Conservation (phyloP, 1,140 invertebrate species). For the Mactra quadrangularis region DNA sequence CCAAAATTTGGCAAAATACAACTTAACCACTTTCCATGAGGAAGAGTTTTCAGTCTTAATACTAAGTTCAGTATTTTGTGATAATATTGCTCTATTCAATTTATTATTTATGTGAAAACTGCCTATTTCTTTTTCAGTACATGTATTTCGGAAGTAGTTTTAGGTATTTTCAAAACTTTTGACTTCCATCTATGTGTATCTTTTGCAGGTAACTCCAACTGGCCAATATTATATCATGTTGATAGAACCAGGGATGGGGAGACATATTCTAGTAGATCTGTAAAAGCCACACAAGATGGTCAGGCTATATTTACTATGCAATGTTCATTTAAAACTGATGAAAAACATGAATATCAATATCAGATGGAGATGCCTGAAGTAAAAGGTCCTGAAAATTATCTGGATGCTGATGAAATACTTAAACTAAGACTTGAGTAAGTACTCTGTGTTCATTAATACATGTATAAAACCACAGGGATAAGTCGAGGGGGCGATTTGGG, state of each 20-base stretch:
- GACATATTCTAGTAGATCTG: constrained; percentile 79
- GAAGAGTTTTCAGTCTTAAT: no score
- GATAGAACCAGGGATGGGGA: constrained; percentile 81
- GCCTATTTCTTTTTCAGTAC: no score
- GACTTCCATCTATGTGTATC: no score
- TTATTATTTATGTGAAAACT: no score
- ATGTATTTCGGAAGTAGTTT: no score
- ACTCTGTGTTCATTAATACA: neutral
- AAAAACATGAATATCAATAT: constrained; percentile 72
- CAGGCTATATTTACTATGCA: constrained; percentile 81
- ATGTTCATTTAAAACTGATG: constrained; percentile 81
- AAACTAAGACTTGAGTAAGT: constrained; percentile 62
- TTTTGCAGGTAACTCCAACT: constrained; percentile 77
- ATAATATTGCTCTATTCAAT: no score
- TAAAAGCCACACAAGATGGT: constrained; percentile 82
- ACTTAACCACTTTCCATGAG: no score
- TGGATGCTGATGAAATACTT: constrained; percentile 65
- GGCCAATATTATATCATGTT: constrained; percentile 82
- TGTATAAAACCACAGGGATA: neutral
- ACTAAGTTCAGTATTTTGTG: no score
- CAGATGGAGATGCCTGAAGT: constrained; percentile 76
- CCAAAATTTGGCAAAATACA: no score
- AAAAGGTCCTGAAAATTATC: constrained; percentile 63
- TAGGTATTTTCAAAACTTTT: no score
- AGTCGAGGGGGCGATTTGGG: no score